phyloP scores from a whole-genome alignment of 2,797 vertebrate genomes.

The Aldrovandia affinis region DNA sequence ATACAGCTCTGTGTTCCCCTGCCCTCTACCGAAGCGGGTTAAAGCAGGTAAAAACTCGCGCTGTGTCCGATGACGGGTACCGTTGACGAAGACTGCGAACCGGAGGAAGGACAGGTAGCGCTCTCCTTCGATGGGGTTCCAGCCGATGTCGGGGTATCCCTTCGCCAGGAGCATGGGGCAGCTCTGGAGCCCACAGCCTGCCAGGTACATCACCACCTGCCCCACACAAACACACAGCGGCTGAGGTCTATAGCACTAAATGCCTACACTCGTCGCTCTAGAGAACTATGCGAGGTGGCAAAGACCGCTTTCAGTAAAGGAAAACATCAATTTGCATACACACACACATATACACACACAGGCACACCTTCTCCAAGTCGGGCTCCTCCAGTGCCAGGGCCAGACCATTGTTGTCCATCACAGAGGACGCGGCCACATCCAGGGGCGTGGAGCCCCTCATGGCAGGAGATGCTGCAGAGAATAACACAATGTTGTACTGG shows the following conservation, averaged over 20 bases:
- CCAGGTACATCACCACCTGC: constrained; percentile 96
- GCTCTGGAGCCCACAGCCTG: constrained; percentile 95
- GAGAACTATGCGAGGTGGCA: not conserved
- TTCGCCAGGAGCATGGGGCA: constrained; percentile 91
- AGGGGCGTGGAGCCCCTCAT: constrained; percentile 97
- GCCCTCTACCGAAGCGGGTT: not conserved
- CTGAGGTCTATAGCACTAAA: not conserved
- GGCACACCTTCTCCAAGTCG: constrained; percentile 89
- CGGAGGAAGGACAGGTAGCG: constrained; percentile 95
- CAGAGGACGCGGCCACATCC: constrained; percentile 95
- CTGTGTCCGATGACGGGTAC: constrained; percentile 67
- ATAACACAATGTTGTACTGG: not conserved
- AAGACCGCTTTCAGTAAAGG: not conserved
- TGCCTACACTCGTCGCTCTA: not conserved
- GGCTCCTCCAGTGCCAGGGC: constrained; percentile 93
- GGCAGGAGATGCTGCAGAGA: constrained; percentile 86
- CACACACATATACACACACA: constrained; percentile 21
- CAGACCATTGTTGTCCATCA: constrained; percentile 98
- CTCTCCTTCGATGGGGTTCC: constrained; percentile 99
- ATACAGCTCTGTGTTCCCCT: not conserved
- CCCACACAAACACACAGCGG: constrained; percentile 16
- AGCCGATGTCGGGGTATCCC: constrained; percentile 95
- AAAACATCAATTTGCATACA: not conserved
- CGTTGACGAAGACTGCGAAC: constrained; percentile 97
- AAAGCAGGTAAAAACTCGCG: not conserved